phyloP scores from a whole-genome alignment of 2,888 invertebrate genomes.

The Odontomyia ornata region DNA sequence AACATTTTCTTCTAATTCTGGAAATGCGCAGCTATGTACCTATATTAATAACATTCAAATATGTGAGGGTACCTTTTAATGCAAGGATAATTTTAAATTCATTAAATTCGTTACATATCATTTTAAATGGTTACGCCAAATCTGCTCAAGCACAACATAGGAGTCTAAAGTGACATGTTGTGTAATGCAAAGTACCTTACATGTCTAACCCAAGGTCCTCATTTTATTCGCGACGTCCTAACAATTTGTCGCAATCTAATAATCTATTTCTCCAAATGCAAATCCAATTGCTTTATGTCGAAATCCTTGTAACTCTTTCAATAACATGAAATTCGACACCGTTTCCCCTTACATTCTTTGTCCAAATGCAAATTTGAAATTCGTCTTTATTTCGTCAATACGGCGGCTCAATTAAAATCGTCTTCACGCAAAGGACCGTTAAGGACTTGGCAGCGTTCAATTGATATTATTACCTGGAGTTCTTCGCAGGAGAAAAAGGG shows the following conservation, averaged over 20 bases:
- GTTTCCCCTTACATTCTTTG: neutral
- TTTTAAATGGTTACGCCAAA: no score
- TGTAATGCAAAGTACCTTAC: no score
- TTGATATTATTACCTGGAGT: neutral
- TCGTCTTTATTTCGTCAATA: slow-evolving; percentile 15
- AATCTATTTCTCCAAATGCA: slow-evolving; percentile 7
- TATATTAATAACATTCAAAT: no score
- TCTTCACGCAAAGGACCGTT: slow-evolving; percentile 33
- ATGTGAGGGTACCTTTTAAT: no score
- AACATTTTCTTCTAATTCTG: no score
- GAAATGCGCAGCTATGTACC: no score
- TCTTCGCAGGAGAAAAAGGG: slow-evolving; percentile 4
- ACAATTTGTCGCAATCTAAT: slow-evolving; percentile 27
- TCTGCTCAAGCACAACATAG: no score
- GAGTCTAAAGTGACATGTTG: no score
- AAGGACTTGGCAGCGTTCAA: slow-evolving; percentile 4
- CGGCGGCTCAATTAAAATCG: slow-evolving; percentile 26
- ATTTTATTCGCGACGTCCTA: no score
- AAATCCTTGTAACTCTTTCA: slow-evolving; percentile 3
- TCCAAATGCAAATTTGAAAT: slow-evolving; percentile 14
- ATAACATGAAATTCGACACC: slow-evolving; percentile 30
- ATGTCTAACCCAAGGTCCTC: no score
- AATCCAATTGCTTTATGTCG: slow-evolving; percentile 8
- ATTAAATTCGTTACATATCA: no score
- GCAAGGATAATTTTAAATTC: no score